These are phyloP conservation scores for Cyanistes caeruleus DNA, from an alignment of 2,113 vertebrate genomes.

Conservation along the genomic window DNA sequence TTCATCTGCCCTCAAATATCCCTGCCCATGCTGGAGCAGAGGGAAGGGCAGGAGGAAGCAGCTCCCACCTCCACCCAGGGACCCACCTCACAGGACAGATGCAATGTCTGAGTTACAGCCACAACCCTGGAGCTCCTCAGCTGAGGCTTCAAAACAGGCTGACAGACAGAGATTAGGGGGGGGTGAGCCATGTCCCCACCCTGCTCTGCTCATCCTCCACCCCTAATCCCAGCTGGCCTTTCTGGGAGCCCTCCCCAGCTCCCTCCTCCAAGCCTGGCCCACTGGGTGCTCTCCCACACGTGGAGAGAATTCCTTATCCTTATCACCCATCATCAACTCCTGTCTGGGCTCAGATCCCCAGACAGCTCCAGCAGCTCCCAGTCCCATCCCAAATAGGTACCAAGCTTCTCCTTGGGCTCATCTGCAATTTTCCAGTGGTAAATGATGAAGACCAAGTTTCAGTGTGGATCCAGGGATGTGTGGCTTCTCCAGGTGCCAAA, in stretches of 20 bases:
- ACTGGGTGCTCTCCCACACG: not conserved
- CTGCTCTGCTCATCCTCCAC: not conserved
- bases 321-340: not conserved
- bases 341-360: not conserved
- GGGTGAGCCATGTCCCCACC: not conserved
- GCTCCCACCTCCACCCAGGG: rapidly evolving
- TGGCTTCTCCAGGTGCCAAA: not conserved
- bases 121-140: not conserved
- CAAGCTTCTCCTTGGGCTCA: not conserved
- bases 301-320: not conserved
- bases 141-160: not conserved
- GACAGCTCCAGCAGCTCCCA: not conserved
- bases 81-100: not conserved
- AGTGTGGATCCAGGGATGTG: not conserved
- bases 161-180: not conserved
- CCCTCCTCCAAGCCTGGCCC: not conserved
- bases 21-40: not conserved
- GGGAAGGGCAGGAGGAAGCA: not conserved
- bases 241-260: not conserved
- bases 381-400: not conserved
- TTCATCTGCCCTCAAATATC: not conserved
- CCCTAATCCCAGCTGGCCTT: not conserved
- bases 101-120: not conserved
- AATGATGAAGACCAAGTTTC: not conserved
- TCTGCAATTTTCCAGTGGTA: not conserved